Evolutionary conservation across 2,113 vertebrate species (phyloP).

Genomic region (Heliornis fulica): DNA sequence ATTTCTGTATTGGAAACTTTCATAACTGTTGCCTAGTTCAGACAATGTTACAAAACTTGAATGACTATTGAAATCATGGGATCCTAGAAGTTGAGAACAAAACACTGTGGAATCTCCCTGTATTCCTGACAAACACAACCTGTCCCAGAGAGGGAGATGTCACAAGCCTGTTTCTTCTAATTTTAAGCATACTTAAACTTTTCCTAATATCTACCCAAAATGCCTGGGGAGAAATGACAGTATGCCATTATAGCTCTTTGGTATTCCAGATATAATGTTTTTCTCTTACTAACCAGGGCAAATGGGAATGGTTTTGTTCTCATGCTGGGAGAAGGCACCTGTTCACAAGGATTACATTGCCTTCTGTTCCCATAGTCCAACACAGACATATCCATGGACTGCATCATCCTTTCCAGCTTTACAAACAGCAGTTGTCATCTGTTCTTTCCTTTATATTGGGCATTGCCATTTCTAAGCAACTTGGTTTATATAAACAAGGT

Average conservation of each 20-base stretch:
- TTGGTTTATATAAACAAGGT: not conserved
- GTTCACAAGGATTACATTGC: not conserved
- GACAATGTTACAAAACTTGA: not conserved
- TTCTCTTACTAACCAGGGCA: not conserved
- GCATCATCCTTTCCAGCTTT: not conserved
- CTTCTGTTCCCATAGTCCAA: not conserved
- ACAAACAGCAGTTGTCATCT: not conserved
- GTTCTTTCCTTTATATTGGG: not conserved
- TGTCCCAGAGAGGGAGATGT: not conserved
- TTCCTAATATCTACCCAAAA: not conserved
- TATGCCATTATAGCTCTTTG: not conserved
- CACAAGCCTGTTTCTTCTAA: not conserved
- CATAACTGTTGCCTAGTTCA: slow-evolving; percentile 38
- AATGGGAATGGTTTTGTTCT: not conserved
- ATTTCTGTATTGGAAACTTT: slow-evolving; percentile 56
- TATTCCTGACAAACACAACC: not conserved
- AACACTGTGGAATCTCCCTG: not conserved
- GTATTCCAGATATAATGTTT: not conserved
- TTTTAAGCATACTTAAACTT: not conserved
- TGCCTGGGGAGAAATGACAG: not conserved
- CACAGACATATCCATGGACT: not conserved
- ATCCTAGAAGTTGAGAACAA: not conserved
- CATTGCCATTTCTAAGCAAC: not conserved
- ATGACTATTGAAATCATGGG: not conserved
- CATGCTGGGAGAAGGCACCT: not conserved